Conservation (phyloP, 2,797 vertebrate genomes). For the Salarias fasciatus region DNA sequence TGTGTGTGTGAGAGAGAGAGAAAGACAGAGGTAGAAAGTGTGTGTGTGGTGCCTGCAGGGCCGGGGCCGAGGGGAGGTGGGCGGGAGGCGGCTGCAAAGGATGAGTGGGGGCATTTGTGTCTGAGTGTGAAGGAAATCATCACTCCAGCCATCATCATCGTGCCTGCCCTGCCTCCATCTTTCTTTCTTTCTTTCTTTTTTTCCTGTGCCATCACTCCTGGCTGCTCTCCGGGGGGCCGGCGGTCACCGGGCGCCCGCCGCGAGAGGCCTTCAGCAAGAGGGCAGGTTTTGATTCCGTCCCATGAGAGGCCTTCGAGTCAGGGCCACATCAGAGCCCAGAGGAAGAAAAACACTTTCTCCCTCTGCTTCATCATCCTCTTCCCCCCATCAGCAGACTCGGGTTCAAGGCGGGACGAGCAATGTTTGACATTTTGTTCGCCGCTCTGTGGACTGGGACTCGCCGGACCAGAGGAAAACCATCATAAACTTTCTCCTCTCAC, state of each 20-base stretch:
- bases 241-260: slow-evolving; percentile 63
- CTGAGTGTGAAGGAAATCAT: slow-evolving; percentile 75
- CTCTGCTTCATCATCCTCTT: slow-evolving; percentile 43
- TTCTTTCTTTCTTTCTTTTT: slow-evolving; percentile 11
- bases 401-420: slow-evolving; percentile 33
- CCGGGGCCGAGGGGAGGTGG: slow-evolving; percentile 58
- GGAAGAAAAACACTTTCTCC: slow-evolving; percentile 17
- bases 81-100: slow-evolving; percentile 52
- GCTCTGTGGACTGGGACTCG: slow-evolving; percentile 20
- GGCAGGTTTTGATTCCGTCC: slow-evolving; percentile 76
- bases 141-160: slow-evolving; percentile 69
- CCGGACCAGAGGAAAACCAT: slow-evolving; percentile 28
- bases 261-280: slow-evolving; percentile 69
- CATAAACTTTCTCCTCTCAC: slow-evolving; percentile 37
- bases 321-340: slow-evolving; percentile 52
- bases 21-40: slow-evolving; percentile 51
- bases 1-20: slow-evolving; percentile 49
- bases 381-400: slow-evolving; percentile 40
- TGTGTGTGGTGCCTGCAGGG: slow-evolving; percentile 67
- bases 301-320: slow-evolving; percentile 37
- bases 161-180: slow-evolving; percentile 46
- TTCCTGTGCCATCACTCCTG: neutral
- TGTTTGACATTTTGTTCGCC: slow-evolving; percentile 52
- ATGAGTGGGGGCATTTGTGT: slow-evolving; percentile 65
- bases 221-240: slow-evolving; percentile 2